Evolutionary conservation across 2,113 vertebrate genomes (phyloP).

Genomic region (Echinops telfairi): DNA sequence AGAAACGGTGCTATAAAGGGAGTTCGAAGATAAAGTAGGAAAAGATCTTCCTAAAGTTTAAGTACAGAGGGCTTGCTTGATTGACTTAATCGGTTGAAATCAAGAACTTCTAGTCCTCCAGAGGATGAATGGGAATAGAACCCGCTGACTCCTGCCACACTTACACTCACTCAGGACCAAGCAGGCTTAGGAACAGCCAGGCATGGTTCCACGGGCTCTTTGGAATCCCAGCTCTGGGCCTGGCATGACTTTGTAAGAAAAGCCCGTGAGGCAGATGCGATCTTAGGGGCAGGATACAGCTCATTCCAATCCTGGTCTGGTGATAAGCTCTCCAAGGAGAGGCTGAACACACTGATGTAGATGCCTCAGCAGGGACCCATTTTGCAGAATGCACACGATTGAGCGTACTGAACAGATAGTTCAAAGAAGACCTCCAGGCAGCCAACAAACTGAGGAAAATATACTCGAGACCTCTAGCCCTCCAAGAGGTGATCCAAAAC

Average conservation of each 20-base stretch:
- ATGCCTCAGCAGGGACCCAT: neutral
- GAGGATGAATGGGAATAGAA: neutral
- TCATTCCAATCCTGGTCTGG: neutral
- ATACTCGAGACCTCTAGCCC: neutral
- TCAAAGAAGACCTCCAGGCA: neutral
- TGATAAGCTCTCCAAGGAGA: neutral
- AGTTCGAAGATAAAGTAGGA: slow-evolving; percentile 6
- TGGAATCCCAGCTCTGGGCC: slow-evolving; percentile 25
- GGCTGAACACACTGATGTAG: neutral
- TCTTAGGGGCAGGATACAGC: neutral
- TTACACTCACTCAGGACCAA: neutral
- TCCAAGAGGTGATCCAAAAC: too few relatives aligned
- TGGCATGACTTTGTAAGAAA: neutral
- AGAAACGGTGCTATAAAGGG: neutral
- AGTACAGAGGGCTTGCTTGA: neutral
- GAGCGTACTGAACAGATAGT: neutral
- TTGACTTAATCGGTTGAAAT: neutral
- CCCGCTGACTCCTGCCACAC: neutral
- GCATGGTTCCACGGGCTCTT: neutral
- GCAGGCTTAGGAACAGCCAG: neutral
- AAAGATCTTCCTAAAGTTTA: neutral
- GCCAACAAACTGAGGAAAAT: neutral
- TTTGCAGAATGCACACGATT: fast-evolving
- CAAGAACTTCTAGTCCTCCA: slow-evolving; percentile 21
- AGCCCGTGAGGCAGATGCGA: neutral